phyloP scores from a whole-genome alignment of 2,113 vertebrate genomes.

The Sturnus vulgaris region DNA sequence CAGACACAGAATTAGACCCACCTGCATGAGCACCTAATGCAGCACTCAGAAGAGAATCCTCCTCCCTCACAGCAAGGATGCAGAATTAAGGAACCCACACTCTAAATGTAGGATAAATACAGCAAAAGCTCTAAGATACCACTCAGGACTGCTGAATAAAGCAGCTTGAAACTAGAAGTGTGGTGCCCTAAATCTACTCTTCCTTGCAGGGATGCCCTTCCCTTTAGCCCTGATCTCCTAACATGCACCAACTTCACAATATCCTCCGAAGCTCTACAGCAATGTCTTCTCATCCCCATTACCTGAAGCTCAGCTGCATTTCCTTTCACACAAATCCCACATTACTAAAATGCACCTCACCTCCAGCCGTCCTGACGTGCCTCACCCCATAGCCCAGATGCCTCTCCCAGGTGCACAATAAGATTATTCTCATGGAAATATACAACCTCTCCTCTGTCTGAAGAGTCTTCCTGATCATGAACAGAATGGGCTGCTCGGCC shows the following conservation, averaged over 20 bases:
- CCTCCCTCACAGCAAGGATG: background rate
- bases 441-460: background rate
- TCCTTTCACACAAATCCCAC: background rate
- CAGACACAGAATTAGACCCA: background rate
- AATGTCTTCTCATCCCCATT: background rate
- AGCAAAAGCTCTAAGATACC: background rate
- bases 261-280: background rate
- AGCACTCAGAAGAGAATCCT: background rate
- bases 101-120: background rate
- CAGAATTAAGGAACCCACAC: background rate
- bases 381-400: background rate
- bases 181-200: background rate
- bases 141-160: background rate
- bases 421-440: background rate
- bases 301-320: background rate
- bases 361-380: rapidly evolving
- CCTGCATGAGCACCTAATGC: background rate
- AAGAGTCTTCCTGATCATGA: background rate
- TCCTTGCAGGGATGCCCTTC: background rate
- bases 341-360: background rate
- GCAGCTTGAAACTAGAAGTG: background rate
- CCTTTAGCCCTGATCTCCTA: background rate
- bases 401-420: background rate
- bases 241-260: background rate
- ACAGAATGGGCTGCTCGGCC: background rate